Evolutionary conservation across 2,113 vertebrate genomes (phyloP).

Genomic region (Nipponia nippon): DNA sequence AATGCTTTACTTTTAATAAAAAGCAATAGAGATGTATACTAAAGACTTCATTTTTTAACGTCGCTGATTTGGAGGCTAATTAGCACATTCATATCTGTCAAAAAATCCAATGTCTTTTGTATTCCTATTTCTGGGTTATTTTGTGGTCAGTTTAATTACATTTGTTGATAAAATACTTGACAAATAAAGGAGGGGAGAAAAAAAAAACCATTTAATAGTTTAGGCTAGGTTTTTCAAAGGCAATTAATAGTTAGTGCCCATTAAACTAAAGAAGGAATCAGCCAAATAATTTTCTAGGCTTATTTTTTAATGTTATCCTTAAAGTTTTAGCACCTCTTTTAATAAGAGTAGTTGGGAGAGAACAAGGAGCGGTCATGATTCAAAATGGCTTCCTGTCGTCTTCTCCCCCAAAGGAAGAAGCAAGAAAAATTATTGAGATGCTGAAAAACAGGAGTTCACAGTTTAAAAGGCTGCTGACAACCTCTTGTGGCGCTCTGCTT

Average conservation of each 20-base stretch:
- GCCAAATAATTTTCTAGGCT: not conserved
- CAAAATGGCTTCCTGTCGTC: not conserved
- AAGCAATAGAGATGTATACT: not conserved
- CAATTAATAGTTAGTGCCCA: not conserved
- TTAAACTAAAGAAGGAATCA: not conserved
- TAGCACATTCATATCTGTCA: not conserved
- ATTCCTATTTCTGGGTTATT: not conserved
- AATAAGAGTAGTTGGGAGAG: not conserved
- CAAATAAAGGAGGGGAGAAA: not conserved
- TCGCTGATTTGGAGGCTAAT: not conserved
- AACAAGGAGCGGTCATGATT: not conserved
- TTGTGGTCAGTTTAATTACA: slow-evolving; percentile 19
- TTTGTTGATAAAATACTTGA: not conserved
- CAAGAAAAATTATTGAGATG: not conserved
- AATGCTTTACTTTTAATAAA: not conserved
- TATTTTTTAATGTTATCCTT: not conserved
- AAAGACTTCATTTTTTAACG: not conserved
- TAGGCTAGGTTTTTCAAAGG: not conserved
- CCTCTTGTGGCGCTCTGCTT: not conserved
- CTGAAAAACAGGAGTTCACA: not conserved
- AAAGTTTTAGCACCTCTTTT: not conserved
- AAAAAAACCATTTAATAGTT: not conserved
- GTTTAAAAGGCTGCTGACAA: slow-evolving; percentile 1
- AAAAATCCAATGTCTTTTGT: not conserved
- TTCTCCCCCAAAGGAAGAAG: not conserved